These are phyloP conservation scores for Crioceris asparagi DNA, from an alignment of 2,888 invertebrate genomes.

Conservation along the genomic window DNA sequence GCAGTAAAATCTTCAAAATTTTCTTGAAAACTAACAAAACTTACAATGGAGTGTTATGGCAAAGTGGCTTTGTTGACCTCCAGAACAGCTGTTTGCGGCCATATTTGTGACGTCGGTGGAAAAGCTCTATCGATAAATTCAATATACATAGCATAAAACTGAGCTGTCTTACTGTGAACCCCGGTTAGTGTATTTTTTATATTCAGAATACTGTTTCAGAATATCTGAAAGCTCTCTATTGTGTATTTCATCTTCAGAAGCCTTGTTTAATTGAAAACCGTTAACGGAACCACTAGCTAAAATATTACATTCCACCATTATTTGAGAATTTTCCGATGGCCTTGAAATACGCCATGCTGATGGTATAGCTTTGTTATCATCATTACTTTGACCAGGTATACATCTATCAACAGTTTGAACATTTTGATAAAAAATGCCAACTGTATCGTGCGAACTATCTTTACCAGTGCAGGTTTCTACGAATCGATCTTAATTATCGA, in stretches of 20 bases:
- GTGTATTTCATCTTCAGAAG: neutral
- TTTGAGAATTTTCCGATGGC: slow-evolving; percentile 20
- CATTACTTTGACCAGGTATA: neutral
- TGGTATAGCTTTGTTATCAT: neutral
- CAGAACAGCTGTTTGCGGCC: too few relatives aligned
- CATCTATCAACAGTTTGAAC: neutral
- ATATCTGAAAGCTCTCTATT: slow-evolving; percentile 3
- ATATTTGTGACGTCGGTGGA: too few relatives aligned
- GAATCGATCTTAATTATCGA: slow-evolving; percentile 14
- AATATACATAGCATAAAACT: slow-evolving; percentile 10
- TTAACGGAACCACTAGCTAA: slow-evolving; percentile 22
- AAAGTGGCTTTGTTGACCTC: too few relatives aligned
- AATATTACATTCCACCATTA: slow-evolving; percentile 17
- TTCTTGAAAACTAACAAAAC: too few relatives aligned
- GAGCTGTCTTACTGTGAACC: slow-evolving; percentile 11
- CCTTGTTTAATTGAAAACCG: slow-evolving; percentile 11
- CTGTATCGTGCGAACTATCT: slow-evolving; percentile 8
- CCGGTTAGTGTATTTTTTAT: neutral
- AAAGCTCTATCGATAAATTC: slow-evolving; percentile 9
- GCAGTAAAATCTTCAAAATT: too few relatives aligned
- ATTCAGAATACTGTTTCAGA: neutral
- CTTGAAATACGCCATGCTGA: slow-evolving; percentile 16
- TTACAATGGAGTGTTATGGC: too few relatives aligned
- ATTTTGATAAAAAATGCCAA: slow-evolving; percentile 7
- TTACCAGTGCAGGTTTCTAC: slow-evolving; percentile 13